Conservation (phyloP, 2,888 invertebrate species). For the Melanostoma mellinum region DNA sequence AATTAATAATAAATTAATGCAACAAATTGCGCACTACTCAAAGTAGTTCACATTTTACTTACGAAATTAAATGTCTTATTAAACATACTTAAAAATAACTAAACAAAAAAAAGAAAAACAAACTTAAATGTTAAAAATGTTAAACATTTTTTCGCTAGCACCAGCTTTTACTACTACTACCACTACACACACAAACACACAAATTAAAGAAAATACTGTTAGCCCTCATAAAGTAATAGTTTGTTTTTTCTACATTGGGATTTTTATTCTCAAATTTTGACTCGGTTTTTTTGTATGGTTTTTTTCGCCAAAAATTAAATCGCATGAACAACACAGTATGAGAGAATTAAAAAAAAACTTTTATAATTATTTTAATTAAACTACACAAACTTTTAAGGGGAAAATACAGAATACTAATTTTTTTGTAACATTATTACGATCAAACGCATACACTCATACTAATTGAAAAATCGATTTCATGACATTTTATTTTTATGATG, state of each 20-base stretch:
- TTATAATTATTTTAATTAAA: neutral
- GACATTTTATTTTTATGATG: slow-evolving; percentile 64
- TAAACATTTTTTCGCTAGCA: slow-evolving; percentile 56
- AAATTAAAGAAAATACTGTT: slow-evolving; percentile 2
- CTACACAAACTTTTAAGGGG: neutral
- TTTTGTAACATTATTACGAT: slow-evolving; percentile 38
- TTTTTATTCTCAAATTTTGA: slow-evolving; percentile 58
- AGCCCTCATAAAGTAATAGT: slow-evolving; percentile 23
- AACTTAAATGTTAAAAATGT: slow-evolving; percentile 32
- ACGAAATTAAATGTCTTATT: slow-evolving; percentile 57
- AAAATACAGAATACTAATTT: slow-evolving; percentile 32
- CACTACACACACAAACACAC: neutral
- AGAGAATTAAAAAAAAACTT: slow-evolving; percentile 21
- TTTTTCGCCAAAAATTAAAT: slow-evolving; percentile 54
- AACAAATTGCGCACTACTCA: slow-evolving; percentile 26
- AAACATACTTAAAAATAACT: slow-evolving; percentile 24
- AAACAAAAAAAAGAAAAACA: slow-evolving; percentile 26
- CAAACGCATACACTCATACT: slow-evolving; percentile 23
- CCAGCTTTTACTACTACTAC: slow-evolving; percentile 44
- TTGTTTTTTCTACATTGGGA: slow-evolving; percentile 45
- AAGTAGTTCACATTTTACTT: slow-evolving; percentile 50
- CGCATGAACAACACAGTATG: slow-evolving; percentile 25
- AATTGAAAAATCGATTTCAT: slow-evolving; percentile 58
- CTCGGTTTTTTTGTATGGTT: slow-evolving; percentile 61
- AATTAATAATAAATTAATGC: slow-evolving; percentile 35